Evolutionary conservation across 2,888 invertebrate species (phyloP).

Genomic region (Tinea pellionella): DNA sequence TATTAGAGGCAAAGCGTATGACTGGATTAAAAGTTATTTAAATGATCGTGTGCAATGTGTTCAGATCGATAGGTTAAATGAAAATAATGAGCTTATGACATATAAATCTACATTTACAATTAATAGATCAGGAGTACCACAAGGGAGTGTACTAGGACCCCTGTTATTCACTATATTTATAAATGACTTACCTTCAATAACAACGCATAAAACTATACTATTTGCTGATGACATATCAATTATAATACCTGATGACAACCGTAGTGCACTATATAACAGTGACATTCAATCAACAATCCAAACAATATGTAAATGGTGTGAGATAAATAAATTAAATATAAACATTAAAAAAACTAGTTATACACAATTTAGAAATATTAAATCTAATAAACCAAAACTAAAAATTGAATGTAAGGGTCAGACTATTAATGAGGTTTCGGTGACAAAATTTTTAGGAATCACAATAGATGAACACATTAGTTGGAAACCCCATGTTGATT

Average conservation of each 20-base stretch:
- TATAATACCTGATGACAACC: background rate
- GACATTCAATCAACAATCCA: background rate
- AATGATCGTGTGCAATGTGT: background rate
- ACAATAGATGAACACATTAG: background rate
- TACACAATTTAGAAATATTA: background rate
- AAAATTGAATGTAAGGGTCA: background rate
- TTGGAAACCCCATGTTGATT: background rate
- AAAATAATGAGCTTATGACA: background rate
- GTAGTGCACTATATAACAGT: background rate
- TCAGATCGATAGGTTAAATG: background rate
- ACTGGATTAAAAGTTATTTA: too few relatives aligned
- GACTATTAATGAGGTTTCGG: background rate
- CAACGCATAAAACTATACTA: background rate
- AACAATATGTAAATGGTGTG: background rate
- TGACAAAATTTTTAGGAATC: background rate
- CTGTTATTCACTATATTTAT: background rate
- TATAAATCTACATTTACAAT: background rate
- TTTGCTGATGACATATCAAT: background rate
- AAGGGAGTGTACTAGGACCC: background rate
- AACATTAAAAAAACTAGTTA: background rate
- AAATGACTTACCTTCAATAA: background rate
- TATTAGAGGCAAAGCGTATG: too few relatives aligned
- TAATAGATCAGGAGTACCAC: background rate
- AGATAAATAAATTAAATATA: background rate
- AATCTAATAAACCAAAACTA: background rate